Evolutionary conservation across 2,888 invertebrate genomes (phyloP).

Genomic region (Ceramica pisi): DNA sequence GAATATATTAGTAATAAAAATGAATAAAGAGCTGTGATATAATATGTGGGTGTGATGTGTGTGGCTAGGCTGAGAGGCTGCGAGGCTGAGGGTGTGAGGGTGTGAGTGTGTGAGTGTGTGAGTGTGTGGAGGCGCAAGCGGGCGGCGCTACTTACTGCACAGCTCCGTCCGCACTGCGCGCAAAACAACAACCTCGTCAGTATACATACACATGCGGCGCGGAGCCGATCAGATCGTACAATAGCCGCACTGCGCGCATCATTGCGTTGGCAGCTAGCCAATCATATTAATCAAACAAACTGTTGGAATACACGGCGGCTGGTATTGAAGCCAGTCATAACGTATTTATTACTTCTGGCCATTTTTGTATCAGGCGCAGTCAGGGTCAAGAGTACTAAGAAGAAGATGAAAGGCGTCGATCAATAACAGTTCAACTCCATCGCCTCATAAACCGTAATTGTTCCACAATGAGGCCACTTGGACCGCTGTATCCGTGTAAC

Average conservation of each 20-base stretch:
- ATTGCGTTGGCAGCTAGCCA: too few relatives aligned
- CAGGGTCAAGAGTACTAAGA: too few relatives aligned
- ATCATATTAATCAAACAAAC: too few relatives aligned
- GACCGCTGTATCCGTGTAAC: background rate
- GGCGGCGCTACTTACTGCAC: slow-evolving; percentile 85
- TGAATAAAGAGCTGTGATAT: background rate
- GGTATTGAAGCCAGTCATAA: background rate
- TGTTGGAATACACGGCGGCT: background rate
- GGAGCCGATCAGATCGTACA: background rate
- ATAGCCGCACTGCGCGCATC: background rate
- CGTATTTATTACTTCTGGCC: background rate
- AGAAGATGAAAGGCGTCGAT: background rate
- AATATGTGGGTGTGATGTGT: background rate
- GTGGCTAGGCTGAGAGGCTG: background rate
- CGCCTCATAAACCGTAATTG: background rate
- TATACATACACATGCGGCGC: slow-evolving; percentile 25
- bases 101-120: background rate
- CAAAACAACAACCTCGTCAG: slow-evolving; percentile 75
- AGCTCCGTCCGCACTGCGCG: slow-evolving; percentile 88
- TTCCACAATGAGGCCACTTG: background rate
- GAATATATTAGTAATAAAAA: background rate
- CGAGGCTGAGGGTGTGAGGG: slow-evolving; percentile 3
- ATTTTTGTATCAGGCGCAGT: too few relatives aligned
- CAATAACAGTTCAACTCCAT: background rate
- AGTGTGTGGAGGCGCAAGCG: slow-evolving; percentile 34